Evolutionary conservation across 1,140 invertebrate genomes (phyloP), one percentile per base, ranked within the genome.

Genomic region (Euura lappo): DNA sequence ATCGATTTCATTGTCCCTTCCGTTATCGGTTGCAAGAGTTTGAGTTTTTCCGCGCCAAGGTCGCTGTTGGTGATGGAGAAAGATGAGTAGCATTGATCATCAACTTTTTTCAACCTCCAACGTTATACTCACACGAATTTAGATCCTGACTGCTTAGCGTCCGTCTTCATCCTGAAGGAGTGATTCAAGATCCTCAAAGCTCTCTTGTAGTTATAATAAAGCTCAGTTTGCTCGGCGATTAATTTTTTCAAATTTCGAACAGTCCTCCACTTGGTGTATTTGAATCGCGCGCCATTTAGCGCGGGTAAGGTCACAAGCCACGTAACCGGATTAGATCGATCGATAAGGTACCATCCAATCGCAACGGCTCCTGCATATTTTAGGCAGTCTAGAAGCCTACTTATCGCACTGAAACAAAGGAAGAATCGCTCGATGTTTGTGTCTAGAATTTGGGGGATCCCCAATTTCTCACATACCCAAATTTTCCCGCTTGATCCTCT

Each of bases 131-230:
- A 85, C 83, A 72, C 72, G 69, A 85, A 80, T 76, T 80, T 77
- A 46, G 79, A 77, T 71, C 66, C 60, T 60, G 13, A n/a, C 65
- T 79, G 77, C 10, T 71, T 76, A 68, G n/a, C 60, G 76, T 68
- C 68, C 2, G 77, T 70, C 74, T 79, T 84, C 2, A 83, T 77
- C 47, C 72, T 75, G 65, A 79, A 83, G 65, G 77, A 74, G 69
- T 78, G 77, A 65, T 73, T 82, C 64, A 87, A 77, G 70, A 86
- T 85, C 71, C 79, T 84, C 10, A 87, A 74, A 69, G 79, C 71
- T 13, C 82, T 82, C 70, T 83, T 86, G 65, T 79, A 75, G 6
- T 80, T 75, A 8, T 71, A 45, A 71, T 84, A 79, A 4, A 85
- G 74, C 65, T 80, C 74, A 78, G 83, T 86, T 80, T 87, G 83